phyloP scores from a whole-genome alignment of 2,113 vertebrate species.

The Corydoras sp. region DNA sequence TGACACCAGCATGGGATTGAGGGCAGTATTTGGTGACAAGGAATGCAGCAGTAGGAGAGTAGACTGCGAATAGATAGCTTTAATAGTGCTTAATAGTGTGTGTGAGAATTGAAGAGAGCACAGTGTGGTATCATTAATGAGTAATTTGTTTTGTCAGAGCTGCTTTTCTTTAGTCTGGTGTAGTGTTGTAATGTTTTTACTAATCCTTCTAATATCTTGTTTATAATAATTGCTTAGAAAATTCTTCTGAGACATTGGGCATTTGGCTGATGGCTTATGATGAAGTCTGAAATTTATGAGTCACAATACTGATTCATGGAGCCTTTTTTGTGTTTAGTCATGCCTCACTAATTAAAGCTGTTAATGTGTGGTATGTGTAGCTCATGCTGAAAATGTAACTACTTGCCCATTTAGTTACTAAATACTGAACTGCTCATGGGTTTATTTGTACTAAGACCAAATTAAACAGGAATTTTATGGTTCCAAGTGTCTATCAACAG shows the following conservation, averaged over 20 bases:
- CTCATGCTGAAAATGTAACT: background rate
- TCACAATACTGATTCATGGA: constrained; percentile 11
- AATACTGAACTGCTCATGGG: background rate
- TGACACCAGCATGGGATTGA: constrained; percentile 35
- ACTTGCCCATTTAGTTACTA: background rate
- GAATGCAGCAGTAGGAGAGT: background rate
- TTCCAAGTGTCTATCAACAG: too few species aligned
- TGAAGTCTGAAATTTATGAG: constrained; percentile 9
- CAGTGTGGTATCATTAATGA: background rate
- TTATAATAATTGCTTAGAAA: background rate
- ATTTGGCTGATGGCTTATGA: constrained; percentile 10
- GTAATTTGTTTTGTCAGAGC: constrained; percentile 1
- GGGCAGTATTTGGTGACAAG: constrained; percentile 24
- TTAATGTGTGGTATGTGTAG: background rate
- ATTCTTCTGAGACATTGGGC: background rate
- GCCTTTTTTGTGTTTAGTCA: constrained; percentile 16
- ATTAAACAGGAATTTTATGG: too few species aligned
- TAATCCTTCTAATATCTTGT: constrained; percentile 1
- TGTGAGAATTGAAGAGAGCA: background rate
- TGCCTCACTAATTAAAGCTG: background rate
- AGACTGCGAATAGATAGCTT: background rate
- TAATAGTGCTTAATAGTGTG: constrained; percentile 15
- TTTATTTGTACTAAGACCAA: background rate
- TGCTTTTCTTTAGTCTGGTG: constrained; percentile 1
- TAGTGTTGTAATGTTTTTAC: background rate